phyloP scores from a whole-genome alignment of 2,797 vertebrate species.

The Halcyon chelicuti region DNA sequence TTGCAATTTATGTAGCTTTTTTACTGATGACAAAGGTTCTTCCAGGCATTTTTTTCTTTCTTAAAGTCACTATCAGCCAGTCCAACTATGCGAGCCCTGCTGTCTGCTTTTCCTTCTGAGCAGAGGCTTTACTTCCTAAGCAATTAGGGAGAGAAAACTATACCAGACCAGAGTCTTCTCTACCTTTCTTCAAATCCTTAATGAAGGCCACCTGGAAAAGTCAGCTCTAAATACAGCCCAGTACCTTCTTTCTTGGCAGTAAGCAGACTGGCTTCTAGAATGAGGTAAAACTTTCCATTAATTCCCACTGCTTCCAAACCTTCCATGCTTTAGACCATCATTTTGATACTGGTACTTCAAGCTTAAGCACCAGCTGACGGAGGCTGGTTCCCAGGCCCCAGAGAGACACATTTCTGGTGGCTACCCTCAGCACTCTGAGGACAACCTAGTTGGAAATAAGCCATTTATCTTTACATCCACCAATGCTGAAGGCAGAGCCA shows the following conservation, averaged over 20 bases:
- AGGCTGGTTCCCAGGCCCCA: background rate
- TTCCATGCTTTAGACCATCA: background rate
- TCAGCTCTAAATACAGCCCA: background rate
- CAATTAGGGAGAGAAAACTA: background rate
- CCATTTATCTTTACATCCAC: background rate
- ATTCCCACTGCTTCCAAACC: background rate
- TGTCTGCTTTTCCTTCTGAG: background rate
- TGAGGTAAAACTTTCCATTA: background rate
- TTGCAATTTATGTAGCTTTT: background rate
- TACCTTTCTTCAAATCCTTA: background rate
- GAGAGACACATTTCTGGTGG: background rate
- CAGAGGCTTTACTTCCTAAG: background rate
- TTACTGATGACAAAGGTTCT: background rate
- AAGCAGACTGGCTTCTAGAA: background rate
- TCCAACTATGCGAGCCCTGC: background rate
- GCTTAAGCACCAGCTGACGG: background rate
- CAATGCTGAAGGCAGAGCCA: background rate
- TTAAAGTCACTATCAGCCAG: background rate
- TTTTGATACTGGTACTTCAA: background rate
- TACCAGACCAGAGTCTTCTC: background rate
- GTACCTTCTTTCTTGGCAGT: background rate
- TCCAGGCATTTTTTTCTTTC: background rate
- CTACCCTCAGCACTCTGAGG: background rate
- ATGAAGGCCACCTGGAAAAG: background rate
- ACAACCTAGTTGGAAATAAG: background rate